Evolutionary conservation across 2,888 invertebrate genomes (phyloP).

Genomic region (Cerastis leucographa): DNA sequence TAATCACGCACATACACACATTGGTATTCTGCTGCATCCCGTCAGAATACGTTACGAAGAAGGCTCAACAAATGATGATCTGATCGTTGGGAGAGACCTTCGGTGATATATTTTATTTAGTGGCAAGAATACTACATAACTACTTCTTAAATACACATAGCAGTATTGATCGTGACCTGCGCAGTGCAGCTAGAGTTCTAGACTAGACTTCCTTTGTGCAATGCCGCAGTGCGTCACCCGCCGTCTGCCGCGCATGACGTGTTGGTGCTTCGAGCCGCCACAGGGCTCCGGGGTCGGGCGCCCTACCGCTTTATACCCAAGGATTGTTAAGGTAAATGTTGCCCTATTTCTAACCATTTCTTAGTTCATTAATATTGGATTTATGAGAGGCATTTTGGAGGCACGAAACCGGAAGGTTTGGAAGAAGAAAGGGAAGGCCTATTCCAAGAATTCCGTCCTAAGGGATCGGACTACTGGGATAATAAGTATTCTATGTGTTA

Average conservation of each 20-base stretch:
- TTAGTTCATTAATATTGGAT: not conserved
- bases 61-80: too few species aligned
- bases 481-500: not conserved
- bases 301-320: not conserved
- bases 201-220: not conserved
- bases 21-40: too few species aligned
- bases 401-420: not conserved
- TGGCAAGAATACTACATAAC: not conserved
- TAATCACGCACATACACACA: too few species aligned
- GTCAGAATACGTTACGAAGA: too few species aligned
- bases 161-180: not conserved
- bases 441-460: not conserved
- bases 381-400: not conserved
- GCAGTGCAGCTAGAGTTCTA: slow-evolving; percentile 1
- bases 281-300: not conserved
- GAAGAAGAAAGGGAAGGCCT: not conserved
- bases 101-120: not conserved
- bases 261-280: not conserved
- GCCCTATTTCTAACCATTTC: not conserved
- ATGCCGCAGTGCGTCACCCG: not conserved
- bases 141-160: not conserved
- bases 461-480: not conserved
- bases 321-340: not conserved
- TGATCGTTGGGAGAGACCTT: too few species aligned
- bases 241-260: not conserved